Evolutionary conservation across 2,113 vertebrate genomes (phyloP).

Genomic region (Clarias gariepinus): DNA sequence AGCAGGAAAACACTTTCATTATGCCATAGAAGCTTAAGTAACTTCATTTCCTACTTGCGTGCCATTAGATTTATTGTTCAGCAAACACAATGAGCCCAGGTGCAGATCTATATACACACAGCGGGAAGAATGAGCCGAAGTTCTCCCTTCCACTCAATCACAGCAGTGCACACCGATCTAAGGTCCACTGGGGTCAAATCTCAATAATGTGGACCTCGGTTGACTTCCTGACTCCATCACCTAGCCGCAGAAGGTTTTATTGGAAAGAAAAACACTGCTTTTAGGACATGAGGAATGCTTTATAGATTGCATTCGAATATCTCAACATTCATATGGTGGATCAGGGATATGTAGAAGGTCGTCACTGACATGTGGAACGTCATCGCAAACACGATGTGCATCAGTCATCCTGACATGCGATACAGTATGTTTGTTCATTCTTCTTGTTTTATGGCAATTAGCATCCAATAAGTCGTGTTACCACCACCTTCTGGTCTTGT

Average conservation of each 20-base stretch:
- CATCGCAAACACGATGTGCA: background rate
- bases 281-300: background rate
- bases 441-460: no score
- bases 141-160: background rate
- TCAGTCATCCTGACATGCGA: no score
- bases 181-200: background rate
- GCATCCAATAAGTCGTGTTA: no score
- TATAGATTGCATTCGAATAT: background rate
- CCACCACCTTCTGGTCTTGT: no score
- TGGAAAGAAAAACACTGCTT: background rate
- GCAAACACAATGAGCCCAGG: constrained; percentile 1
- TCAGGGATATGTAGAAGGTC: no score
- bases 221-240: background rate
- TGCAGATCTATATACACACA: background rate
- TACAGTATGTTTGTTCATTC: no score
- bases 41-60: background rate
- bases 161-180: background rate
- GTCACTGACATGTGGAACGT: background rate
- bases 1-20: background rate
- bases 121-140: background rate
- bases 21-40: background rate
- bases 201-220: background rate
- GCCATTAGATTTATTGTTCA: background rate
- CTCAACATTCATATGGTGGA: no score
- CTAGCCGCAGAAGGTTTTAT: background rate